Evolutionary conservation across 2,888 invertebrate genomes (phyloP).

Genomic region (Pemphredon lugubris): DNA sequence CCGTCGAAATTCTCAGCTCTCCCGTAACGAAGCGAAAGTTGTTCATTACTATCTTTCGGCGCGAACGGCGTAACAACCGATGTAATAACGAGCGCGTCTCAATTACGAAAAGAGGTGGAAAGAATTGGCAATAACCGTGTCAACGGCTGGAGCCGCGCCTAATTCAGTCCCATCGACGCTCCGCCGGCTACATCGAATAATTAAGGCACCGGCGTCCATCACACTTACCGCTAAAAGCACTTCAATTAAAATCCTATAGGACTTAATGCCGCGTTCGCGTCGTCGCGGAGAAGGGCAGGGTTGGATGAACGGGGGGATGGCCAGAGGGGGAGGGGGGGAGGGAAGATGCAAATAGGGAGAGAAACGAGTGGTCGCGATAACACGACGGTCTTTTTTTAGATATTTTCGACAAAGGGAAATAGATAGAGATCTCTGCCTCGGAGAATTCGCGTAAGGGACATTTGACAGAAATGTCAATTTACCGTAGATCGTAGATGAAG

Average conservation of each 20-base stretch:
- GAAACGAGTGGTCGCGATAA: too few relatives aligned
- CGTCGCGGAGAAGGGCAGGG: background rate
- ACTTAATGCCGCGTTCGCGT: slow-evolving; percentile 63
- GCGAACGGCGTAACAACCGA: too few relatives aligned
- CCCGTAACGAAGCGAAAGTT: too few relatives aligned
- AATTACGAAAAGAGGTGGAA: too few relatives aligned
- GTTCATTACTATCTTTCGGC: too few relatives aligned
- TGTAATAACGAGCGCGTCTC: too few relatives aligned
- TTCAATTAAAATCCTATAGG: slow-evolving; percentile 73
- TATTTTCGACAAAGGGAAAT: background rate
- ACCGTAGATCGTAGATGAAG: background rate
- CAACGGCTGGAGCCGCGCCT: slow-evolving; percentile 55
- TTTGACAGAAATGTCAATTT: background rate
- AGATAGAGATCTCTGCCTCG: background rate
- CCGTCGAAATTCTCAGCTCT: too few relatives aligned
- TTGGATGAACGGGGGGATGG: slow-evolving; percentile 11
- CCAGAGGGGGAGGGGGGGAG: background rate
- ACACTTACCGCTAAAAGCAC: too few relatives aligned
- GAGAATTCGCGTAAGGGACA: background rate
- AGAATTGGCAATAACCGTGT: background rate
- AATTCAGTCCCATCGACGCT: slow-evolving; percentile 58
- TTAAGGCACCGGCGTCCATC: slow-evolving; percentile 70
- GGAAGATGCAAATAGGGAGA: background rate
- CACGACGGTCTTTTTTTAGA: too few relatives aligned
- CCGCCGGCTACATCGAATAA: slow-evolving; percentile 60